A percentile compares a stretch with the other conserved stretches of the same genome.
Conservation (phyloP, 2,113 vertebrate genomes). For the Tichodroma muraria region DNA sequence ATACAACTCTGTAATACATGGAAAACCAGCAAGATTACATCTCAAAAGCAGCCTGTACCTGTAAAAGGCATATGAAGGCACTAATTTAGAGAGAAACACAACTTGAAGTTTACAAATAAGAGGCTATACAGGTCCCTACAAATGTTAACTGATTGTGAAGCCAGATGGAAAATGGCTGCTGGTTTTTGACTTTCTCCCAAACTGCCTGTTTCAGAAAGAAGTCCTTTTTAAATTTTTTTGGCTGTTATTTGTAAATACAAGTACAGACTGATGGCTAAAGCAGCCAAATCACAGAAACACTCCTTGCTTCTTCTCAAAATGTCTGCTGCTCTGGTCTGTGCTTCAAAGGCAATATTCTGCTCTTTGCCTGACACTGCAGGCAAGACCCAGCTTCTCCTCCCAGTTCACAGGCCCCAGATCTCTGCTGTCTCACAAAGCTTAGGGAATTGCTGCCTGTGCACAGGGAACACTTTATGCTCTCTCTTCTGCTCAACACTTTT, state of each 20-base stretch:
- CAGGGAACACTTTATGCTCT: not conserved
- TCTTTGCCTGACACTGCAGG: not conserved
- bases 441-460: not conserved
- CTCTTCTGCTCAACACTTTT: not conserved
- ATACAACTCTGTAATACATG: not conserved
- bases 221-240: not conserved
- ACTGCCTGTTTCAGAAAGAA: not conserved
- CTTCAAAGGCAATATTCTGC: not conserved
- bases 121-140: not conserved
- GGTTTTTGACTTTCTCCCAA: not conserved
- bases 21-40: not conserved
- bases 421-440: not conserved
- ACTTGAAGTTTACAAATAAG: not conserved
- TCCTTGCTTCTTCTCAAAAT: not conserved
- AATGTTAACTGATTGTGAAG: not conserved
- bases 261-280: not conserved
- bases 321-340: not conserved
- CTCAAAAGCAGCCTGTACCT: not conserved
- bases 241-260: not conserved
- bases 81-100: not conserved
- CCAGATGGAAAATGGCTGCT: not conserved
- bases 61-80: not conserved
- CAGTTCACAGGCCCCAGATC: not conserved
- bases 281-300: not conserved
- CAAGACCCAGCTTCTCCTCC: not conserved